Percentiles rank a stretch among this genome's conserved stretches.
Evolutionary conservation across 1,140 invertebrate genomes (phyloP).

Genomic region (Caenorhabditis brenneri): DNA sequence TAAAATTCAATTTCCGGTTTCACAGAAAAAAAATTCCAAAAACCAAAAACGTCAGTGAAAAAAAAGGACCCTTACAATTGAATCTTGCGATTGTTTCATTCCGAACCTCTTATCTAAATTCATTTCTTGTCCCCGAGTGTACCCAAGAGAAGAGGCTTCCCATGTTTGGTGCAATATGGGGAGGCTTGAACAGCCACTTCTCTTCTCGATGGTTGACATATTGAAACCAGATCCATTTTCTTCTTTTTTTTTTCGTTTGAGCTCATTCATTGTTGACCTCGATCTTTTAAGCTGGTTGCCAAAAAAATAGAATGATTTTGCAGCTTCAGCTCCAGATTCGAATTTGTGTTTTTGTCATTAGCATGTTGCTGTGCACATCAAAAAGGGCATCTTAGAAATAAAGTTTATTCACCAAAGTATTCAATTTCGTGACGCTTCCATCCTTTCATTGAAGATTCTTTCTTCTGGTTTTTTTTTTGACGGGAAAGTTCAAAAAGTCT

Average conservation of each 20-base stretch:
- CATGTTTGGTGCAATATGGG: constrained; percentile 1
- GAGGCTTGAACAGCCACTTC: constrained; percentile 20
- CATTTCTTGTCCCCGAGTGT: constrained; percentile 10
- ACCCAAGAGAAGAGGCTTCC: neutral
- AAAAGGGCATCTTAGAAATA: neutral
- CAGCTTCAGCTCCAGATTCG: neutral
- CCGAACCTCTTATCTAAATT: constrained; percentile 12
- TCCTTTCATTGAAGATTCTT: neutral
- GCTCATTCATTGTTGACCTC: neutral
- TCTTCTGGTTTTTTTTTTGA: too few relatives aligned
- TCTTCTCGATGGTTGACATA: constrained; percentile 22
- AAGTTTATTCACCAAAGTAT: constrained; percentile 1
- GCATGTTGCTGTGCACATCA: neutral
- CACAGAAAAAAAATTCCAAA: neutral
- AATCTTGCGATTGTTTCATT: constrained; percentile 33
- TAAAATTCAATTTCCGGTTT: too few relatives aligned
- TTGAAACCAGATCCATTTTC: constrained; percentile 37
- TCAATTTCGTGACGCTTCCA: neutral
- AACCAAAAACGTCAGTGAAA: neutral
- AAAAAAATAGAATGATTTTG: neutral
- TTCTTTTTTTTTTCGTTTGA: neutral
- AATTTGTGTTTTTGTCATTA: neutral
- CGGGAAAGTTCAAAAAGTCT: too few relatives aligned
- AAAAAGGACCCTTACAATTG: neutral
- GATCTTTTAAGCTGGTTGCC: constrained; percentile 28